Conservation (phyloP, 2,797 vertebrate genomes). For the Coendou prehensilis region DNA sequence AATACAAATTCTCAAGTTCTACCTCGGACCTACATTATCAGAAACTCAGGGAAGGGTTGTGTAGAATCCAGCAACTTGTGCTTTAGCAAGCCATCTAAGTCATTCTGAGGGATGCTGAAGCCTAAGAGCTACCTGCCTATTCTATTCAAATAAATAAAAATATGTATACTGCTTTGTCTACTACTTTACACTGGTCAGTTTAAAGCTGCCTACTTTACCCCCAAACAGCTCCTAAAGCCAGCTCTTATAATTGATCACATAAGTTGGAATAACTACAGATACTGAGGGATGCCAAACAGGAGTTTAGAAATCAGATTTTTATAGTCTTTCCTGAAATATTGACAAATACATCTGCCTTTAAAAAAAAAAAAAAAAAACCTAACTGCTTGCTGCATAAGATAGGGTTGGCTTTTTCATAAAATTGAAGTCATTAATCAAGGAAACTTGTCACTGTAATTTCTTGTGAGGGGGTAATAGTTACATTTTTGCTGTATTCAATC, state of each 20-base stretch:
- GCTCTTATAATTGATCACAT: background rate
- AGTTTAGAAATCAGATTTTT: constrained; percentile 8
- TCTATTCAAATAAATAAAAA: constrained; percentile 43
- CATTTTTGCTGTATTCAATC: background rate
- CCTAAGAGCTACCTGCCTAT: background rate
- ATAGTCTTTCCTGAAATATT: background rate
- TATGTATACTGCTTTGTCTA: background rate
- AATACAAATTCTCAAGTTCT: background rate
- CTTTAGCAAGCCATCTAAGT: background rate
- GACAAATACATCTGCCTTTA: background rate
- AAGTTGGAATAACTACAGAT: background rate
- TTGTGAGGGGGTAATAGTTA: background rate
- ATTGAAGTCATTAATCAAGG: constrained; percentile 40
- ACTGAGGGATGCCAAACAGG: background rate
- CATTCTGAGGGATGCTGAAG: background rate
- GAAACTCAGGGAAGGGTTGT: background rate
- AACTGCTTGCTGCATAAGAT: constrained; percentile 49
- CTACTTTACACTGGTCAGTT: background rate
- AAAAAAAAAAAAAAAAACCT: constrained; percentile 18
- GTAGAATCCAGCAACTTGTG: background rate
- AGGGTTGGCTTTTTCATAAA: constrained; percentile 63
- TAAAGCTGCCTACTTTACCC: background rate
- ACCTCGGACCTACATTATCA: background rate
- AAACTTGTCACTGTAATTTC: constrained; percentile 50
- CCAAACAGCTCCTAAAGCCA: background rate